phyloP scores from a whole-genome alignment of 2,113 vertebrate genomes.

The Tympanuchus pallidicinctus region DNA sequence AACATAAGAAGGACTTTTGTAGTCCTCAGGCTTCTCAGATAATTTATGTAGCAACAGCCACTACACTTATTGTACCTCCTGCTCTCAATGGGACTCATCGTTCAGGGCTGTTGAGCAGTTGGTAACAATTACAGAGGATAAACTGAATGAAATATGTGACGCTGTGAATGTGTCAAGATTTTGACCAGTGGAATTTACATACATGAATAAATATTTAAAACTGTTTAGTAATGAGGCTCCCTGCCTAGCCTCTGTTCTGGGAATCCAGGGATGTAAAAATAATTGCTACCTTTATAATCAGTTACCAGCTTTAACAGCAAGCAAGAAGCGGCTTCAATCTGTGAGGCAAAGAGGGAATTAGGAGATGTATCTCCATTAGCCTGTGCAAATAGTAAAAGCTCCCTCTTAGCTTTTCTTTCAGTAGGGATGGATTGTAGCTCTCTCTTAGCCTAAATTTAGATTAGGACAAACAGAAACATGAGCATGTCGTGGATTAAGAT shows the following conservation, averaged over 20 bases:
- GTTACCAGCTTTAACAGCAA: constrained; percentile 46
- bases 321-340: constrained; percentile 14
- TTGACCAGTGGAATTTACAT: constrained; percentile 71
- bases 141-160: constrained; percentile 71
- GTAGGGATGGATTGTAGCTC: neutral
- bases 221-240: constrained; percentile 42
- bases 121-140: constrained; percentile 74
- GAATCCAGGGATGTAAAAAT: constrained; percentile 40
- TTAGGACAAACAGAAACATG: neutral
- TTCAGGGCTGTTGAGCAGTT: constrained; percentile 72
- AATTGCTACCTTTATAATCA: constrained; percentile 62
- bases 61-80: constrained; percentile 31
- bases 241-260: constrained; percentile 5
- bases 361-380: constrained; percentile 47
- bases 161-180: constrained; percentile 70
- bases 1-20: constrained; percentile 34
- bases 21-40: constrained; percentile 43
- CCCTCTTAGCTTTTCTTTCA: neutral
- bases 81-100: constrained; percentile 67
- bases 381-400: constrained; percentile 47
- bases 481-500: constrained; percentile 34
- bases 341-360: constrained; percentile 17
- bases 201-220: constrained; percentile 72
- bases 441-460: constrained; percentile 37
- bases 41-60: constrained; percentile 66